Evolutionary conservation across 2,113 vertebrate genomes (phyloP).

Genomic region (Typhlomys cinereus): DNA sequence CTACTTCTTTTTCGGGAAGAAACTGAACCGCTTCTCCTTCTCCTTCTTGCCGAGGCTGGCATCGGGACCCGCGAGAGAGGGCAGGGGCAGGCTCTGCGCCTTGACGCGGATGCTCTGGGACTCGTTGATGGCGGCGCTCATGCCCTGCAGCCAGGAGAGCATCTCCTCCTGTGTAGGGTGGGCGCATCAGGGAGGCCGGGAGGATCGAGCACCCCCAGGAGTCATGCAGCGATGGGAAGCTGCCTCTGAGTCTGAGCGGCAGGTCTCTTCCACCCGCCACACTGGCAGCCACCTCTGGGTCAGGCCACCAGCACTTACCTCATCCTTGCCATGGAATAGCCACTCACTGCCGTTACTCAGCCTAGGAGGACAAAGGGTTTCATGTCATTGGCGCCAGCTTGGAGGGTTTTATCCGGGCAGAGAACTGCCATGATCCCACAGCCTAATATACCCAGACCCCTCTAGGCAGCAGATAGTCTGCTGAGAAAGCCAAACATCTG

Average conservation of each 20-base stretch:
- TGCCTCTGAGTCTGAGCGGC: background rate
- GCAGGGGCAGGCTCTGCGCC: conserved; percentile 90
- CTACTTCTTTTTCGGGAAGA: conserved; percentile 96
- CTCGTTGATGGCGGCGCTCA: conserved; percentile 88
- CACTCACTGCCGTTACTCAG: conserved; percentile 94
- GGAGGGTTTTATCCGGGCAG: background rate
- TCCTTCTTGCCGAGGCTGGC: conserved; percentile 87
- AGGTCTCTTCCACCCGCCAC: background rate
- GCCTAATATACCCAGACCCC: background rate
- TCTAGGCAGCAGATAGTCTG: background rate
- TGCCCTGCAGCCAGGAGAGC: conserved; percentile 91
- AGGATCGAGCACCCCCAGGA: background rate
- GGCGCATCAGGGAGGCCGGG: background rate
- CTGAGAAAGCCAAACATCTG: background rate
- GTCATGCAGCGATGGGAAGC: no score
- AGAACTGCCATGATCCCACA: background rate
- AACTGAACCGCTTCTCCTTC: conserved; percentile 94
- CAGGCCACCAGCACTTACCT: conserved; percentile 86
- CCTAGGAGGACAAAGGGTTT: conserved; percentile 82
- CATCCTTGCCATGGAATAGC: conserved; percentile 97
- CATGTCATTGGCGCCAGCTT: background rate
- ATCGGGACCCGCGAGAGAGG: conserved; percentile 82
- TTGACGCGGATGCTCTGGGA: conserved; percentile 84
- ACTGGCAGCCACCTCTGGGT: background rate
- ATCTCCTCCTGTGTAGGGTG: conserved; percentile 92